These are phyloP conservation scores for Eurypyga helias DNA, from an alignment of 2,113 vertebrate genomes.

Conservation along the genomic window DNA sequence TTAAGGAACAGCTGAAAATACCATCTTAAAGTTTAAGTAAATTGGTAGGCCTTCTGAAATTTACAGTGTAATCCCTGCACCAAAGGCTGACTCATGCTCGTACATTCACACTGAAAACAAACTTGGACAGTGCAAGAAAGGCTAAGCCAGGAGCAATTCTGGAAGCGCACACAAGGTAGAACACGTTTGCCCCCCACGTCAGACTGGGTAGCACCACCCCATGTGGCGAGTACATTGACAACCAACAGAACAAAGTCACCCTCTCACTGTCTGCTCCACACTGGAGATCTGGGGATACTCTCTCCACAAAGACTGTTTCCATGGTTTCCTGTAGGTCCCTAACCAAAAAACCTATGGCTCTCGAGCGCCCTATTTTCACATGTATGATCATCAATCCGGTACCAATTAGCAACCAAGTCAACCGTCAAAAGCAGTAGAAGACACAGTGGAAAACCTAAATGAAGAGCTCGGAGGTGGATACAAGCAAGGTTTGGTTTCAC, in stretches of 20 bases:
- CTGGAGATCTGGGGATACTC: not conserved
- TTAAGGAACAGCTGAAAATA: not conserved
- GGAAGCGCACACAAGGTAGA: not conserved
- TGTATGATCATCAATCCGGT: rapidly evolving
- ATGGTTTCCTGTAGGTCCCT: not conserved
- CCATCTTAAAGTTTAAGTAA: not conserved
- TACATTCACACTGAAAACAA: not conserved
- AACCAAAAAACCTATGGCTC: not conserved
- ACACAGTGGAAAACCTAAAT: not conserved
- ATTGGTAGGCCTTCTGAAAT: not conserved
- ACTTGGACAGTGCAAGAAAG: not conserved
- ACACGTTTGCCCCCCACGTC: not conserved
- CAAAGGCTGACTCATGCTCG: not conserved
- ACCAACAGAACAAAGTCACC: not conserved
- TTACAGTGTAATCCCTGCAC: not conserved
- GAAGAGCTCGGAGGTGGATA: rapidly evolving
- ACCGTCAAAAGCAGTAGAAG: not conserved
- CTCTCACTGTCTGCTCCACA: not conserved
- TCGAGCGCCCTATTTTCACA: not conserved
- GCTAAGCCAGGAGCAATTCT: not conserved
- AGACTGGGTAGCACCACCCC: not conserved
- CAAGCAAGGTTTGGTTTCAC: not conserved
- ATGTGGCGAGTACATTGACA: not conserved
- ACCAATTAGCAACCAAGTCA: not conserved
- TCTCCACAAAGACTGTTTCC: not conserved